phyloP scores from a whole-genome alignment of 1,140 invertebrate species.

The Pseudomyrmex dendroicus region DNA sequence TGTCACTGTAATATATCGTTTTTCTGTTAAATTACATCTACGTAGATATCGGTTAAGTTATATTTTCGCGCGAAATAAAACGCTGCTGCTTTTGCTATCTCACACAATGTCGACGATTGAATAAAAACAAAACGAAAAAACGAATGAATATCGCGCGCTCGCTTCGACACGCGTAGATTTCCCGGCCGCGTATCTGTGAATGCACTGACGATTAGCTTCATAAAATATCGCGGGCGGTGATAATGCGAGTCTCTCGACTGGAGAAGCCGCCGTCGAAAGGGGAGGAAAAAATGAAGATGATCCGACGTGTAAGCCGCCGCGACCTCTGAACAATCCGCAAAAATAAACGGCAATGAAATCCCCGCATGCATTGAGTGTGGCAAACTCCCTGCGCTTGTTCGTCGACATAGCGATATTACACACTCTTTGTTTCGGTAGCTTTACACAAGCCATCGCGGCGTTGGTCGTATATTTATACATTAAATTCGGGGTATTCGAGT shows the following conservation, averaged over 20 bases:
- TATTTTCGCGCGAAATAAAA: background rate
- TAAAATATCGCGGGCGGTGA: constrained; percentile 31
- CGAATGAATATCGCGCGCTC: background rate
- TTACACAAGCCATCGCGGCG: background rate
- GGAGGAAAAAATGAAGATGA: constrained; percentile 27
- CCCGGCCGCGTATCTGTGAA: background rate
- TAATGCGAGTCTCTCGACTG: constrained; percentile 27
- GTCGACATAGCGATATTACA: constrained; percentile 5
- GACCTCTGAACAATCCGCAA: constrained; percentile 49
- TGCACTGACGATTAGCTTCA: constrained; percentile 53
- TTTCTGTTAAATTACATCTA: background rate
- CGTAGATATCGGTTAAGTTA: background rate
- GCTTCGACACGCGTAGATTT: constrained; percentile 28
- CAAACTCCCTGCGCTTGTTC: background rate
- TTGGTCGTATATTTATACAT: background rate
- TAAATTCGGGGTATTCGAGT: constrained; percentile 17
- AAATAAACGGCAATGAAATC: constrained; percentile 50
- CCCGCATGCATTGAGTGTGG: constrained; percentile 35
- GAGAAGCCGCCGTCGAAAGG: background rate
- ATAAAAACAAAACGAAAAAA: background rate
- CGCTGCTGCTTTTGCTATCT: background rate
- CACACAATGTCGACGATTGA: background rate
- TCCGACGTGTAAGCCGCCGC: constrained; percentile 30
- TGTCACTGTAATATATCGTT: background rate
- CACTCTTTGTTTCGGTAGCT: constrained; percentile 2